phyloP scores from a whole-genome alignment of 2,888 invertebrate genomes.

The Ommatoiulus sabulosus region DNA sequence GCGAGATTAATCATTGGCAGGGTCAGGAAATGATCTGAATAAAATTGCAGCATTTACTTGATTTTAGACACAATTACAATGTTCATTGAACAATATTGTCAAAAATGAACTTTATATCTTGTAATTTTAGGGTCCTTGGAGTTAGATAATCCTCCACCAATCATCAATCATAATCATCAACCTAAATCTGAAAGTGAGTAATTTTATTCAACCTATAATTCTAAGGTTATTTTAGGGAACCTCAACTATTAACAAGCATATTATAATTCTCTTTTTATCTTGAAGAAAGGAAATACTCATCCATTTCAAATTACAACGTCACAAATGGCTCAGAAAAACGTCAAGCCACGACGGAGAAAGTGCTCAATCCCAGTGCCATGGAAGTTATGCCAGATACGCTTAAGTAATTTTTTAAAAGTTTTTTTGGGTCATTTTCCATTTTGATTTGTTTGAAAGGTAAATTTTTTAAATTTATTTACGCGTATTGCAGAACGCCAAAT shows the following conservation, averaged over 20 bases:
- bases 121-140: constrained; percentile 80
- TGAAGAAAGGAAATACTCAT: constrained; percentile 59
- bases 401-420: not conserved
- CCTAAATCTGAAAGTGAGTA: constrained; percentile 67
- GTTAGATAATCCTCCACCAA: constrained; percentile 75
- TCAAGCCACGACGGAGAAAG: constrained; percentile 55
- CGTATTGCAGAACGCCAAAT: constrained; percentile 46
- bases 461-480: not conserved
- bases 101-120: not conserved
- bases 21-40: not conserved
- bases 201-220: not conserved
- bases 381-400: constrained; percentile 52
- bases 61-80: not conserved
- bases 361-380: constrained; percentile 49
- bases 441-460: not conserved
- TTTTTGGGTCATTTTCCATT: constrained; percentile 20
- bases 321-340: constrained; percentile 59
- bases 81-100: not conserved
- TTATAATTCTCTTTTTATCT: constrained; percentile 12
- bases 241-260: not conserved
- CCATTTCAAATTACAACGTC: constrained; percentile 45
- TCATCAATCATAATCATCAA: constrained; percentile 62
- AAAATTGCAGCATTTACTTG: not conserved
- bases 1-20: not conserved
- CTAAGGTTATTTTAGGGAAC: not conserved